A percentile compares a stretch with the other conserved stretches of the same genome.
phyloP scores from a whole-genome alignment of 2,113 vertebrate genomes.

The Dolichallabes microphthalmus region DNA sequence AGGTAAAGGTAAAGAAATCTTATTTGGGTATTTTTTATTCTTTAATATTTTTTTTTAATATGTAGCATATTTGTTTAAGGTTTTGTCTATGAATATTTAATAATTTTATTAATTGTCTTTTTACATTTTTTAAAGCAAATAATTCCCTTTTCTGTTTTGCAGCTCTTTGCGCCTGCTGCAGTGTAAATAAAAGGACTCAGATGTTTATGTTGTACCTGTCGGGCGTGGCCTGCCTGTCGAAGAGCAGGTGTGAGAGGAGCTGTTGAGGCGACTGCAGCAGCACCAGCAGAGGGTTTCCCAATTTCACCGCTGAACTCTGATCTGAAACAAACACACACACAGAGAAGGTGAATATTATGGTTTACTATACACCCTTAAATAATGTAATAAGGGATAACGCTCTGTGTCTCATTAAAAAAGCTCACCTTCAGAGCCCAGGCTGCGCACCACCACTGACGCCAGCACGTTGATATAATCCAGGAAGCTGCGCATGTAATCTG shows the following conservation, averaged over 20 bases:
- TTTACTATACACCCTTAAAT: background rate
- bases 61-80: background rate
- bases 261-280: slow-evolving; percentile 87
- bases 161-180: background rate
- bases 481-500: slow-evolving; percentile 80
- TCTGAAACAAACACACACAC: slow-evolving; percentile 65
- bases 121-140: background rate
- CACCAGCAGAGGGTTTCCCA: slow-evolving; percentile 92
- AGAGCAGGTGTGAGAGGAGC: slow-evolving; percentile 87
- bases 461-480: slow-evolving; percentile 83
- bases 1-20: too few species aligned
- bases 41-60: background rate
- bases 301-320: slow-evolving; percentile 73
- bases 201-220: slow-evolving; percentile 77
- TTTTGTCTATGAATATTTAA: background rate
- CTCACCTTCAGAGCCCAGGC: slow-evolving; percentile 80
- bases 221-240: slow-evolving; percentile 89
- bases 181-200: background rate
- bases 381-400: background rate
- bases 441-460: slow-evolving; percentile 79
- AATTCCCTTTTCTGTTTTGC: background rate
- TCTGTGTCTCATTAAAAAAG: background rate
- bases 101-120: background rate
- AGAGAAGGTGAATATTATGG: background rate
- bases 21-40: background rate